A percentile compares a stretch with the other conserved stretches of the same genome.
Conservation (phyloP, 2,113 vertebrate genomes). For the Pachycephala philippinensis region DNA sequence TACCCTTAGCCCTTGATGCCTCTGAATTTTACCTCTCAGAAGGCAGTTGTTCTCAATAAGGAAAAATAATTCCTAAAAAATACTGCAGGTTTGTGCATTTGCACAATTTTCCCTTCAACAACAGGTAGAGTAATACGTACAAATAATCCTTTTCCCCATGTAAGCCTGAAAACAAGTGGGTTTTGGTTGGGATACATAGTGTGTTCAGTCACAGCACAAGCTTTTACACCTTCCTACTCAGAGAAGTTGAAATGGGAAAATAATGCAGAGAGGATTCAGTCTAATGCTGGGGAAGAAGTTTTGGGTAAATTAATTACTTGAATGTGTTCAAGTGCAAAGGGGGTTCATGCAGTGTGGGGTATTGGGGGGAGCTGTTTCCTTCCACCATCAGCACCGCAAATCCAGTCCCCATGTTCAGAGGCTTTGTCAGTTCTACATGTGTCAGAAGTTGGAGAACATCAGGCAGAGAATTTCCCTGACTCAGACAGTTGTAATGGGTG, state of each 20-base stretch:
- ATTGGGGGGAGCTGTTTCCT: neutral
- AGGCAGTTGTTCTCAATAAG: neutral
- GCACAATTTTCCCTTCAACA: neutral
- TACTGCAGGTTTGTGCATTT: neutral
- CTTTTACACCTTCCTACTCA: neutral
- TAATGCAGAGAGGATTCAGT: neutral
- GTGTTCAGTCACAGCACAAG: neutral
- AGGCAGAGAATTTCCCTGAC: neutral
- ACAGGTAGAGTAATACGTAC: neutral
- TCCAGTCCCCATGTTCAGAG: neutral
- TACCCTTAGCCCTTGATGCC: neutral
- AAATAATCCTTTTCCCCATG: neutral
- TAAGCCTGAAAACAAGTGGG: neutral
- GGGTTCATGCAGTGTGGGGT: neutral
- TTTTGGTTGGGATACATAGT: neutral
- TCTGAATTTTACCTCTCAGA: neutral
- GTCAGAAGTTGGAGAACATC: neutral
- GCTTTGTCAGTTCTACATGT: neutral
- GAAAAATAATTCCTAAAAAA: neutral
- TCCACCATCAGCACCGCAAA: neutral
- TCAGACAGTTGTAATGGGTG: neutral
- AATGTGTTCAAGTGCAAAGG: neutral
- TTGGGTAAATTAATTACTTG: neutral
- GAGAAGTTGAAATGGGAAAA: neutral
- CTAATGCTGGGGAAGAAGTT: neutral